A percentile compares a stretch with the other conserved stretches of the same genome.
Conservation (phyloP, 2,797 vertebrate species). For the Melopsittacus undulatus region DNA sequence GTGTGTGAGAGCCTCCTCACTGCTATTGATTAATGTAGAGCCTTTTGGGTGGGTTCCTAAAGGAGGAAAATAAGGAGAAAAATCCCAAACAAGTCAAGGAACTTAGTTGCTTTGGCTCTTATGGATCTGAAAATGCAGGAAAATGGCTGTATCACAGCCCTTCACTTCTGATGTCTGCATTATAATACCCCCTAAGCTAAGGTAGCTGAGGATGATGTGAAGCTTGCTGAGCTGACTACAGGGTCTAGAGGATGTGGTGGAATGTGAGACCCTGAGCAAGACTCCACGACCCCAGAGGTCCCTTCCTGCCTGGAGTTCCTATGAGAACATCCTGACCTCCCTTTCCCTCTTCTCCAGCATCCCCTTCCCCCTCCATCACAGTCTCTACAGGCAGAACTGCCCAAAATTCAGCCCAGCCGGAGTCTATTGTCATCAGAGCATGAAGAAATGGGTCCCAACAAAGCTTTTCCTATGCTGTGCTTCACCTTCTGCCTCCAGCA, state of each 20-base stretch:
- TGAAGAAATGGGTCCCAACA: rapidly evolving
- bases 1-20: background rate
- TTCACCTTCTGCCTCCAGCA: background rate
- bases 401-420: background rate
- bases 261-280: background rate
- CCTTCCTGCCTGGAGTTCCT: background rate
- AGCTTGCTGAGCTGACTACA: background rate
- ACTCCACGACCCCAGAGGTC: background rate
- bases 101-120: background rate
- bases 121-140: background rate
- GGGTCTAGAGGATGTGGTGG: background rate
- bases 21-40: background rate
- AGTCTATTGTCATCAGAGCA: background rate
- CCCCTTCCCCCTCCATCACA: background rate
- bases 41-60: background rate
- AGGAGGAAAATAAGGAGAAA: background rate
- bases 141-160: background rate
- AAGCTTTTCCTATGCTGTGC: background rate
- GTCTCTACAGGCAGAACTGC: background rate
- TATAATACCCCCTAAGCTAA: background rate
- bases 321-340: background rate
- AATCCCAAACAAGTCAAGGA: background rate
- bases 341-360: background rate
- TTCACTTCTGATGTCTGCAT: background rate
- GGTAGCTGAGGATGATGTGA: rapidly evolving